Conservation (phyloP, 1,140 invertebrate genomes). For the Solen grandis region DNA sequence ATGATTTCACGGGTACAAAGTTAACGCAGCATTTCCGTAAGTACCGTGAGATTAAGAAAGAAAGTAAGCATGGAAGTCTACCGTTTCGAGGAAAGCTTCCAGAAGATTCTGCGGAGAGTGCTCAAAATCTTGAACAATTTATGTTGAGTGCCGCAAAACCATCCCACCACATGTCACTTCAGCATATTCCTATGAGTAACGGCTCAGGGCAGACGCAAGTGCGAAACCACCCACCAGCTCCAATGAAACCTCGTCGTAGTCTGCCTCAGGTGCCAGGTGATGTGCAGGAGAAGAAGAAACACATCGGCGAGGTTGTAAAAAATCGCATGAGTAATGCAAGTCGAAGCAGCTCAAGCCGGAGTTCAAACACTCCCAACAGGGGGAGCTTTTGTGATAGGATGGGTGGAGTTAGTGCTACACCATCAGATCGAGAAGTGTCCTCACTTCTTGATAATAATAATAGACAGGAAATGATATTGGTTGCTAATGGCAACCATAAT, state of each 20-base stretch:
- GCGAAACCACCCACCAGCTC: slow-evolving; percentile 16
- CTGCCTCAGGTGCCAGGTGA: slow-evolving; percentile 43
- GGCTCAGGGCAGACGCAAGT: background rate
- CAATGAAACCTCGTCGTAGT: slow-evolving; percentile 30
- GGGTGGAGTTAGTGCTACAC: slow-evolving; percentile 38
- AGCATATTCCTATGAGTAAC: slow-evolving; percentile 34
- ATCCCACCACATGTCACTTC: slow-evolving; percentile 39
- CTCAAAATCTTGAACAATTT: background rate
- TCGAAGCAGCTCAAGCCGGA: slow-evolving; percentile 28
- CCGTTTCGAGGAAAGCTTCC: slow-evolving; percentile 34
- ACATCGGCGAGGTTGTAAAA: slow-evolving; percentile 30
- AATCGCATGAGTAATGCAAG: slow-evolving; percentile 19
- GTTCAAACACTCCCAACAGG: slow-evolving; percentile 29
- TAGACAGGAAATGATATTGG: slow-evolving; percentile 10
- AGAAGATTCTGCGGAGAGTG: background rate
- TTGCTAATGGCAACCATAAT: slow-evolving; percentile 8
- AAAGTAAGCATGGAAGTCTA: slow-evolving; percentile 14
- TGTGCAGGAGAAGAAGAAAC: slow-evolving; percentile 38
- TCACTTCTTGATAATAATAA: slow-evolving; percentile 4
- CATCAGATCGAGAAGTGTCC: slow-evolving; percentile 48
- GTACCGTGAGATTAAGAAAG: slow-evolving; percentile 40
- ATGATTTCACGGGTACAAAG: slow-evolving; percentile 38
- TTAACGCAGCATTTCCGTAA: slow-evolving; percentile 46
- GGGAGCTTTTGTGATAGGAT: slow-evolving; percentile 10
- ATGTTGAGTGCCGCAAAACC: background rate